Conservation (phyloP, 1,140 invertebrate species). For the Heliconius hermathena region DNA sequence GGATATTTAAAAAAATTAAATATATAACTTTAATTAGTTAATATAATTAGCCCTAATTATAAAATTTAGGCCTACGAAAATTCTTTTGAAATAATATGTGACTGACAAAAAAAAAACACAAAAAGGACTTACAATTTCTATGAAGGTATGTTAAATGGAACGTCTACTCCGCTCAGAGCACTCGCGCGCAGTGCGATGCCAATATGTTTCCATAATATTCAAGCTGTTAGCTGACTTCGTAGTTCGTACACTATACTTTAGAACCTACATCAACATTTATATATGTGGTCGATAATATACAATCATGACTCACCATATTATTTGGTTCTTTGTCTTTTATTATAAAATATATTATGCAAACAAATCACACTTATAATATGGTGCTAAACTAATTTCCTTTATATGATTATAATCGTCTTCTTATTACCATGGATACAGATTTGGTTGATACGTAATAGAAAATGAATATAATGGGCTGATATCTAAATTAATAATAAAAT, state of each 20-base stretch:
- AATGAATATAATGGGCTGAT: no score
- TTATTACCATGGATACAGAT: no score
- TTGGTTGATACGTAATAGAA: no score
- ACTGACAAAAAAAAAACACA: neutral
- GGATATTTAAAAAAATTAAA: no score
- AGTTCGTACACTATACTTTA: slow-evolving; percentile 4
- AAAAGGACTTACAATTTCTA: neutral
- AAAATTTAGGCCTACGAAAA: neutral
- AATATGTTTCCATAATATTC: slow-evolving; percentile 30
- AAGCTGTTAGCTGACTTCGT: slow-evolving; percentile 11
- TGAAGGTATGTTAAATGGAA: neutral
- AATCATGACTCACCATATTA: slow-evolving; percentile 10
- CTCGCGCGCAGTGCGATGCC: slow-evolving; percentile 32
- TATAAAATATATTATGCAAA: neutral
- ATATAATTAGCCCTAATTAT: neutral
- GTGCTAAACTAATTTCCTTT: neutral
- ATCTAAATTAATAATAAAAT: no score
- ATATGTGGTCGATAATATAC: slow-evolving; percentile 12
- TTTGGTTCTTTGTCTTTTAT: slow-evolving; percentile 2
- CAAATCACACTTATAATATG: neutral
- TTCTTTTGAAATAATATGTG: no score
- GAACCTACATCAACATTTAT: slow-evolving; percentile 25
- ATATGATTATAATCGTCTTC: neutral
- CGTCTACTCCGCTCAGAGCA: slow-evolving; percentile 32
- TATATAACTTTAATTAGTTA: no score